Evolutionary conservation across 2,888 invertebrate species (phyloP).

Genomic region (Ormyrus pomaceus): DNA sequence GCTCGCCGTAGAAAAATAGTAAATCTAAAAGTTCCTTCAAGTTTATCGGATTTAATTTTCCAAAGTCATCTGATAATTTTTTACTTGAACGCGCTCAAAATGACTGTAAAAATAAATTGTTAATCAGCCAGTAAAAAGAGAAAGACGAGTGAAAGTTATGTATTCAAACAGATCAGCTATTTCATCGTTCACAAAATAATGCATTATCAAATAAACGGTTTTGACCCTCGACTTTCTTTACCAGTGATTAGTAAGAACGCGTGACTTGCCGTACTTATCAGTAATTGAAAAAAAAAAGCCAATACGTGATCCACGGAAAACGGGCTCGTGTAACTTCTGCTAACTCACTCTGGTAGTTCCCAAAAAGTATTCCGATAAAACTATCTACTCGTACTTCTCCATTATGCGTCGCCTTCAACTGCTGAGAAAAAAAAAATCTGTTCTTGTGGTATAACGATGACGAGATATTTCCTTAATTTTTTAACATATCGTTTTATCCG

Average conservation of each 20-base stretch:
- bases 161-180: not conserved
- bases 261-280: constrained; percentile 23
- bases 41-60: too few relatives aligned
- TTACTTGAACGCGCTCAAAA: too few relatives aligned
- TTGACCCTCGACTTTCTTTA: constrained; percentile 22
- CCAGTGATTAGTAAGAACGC: constrained; percentile 27
- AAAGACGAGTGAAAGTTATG: constrained; percentile 25
- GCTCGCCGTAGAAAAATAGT: not conserved
- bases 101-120: too few relatives aligned
- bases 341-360: not conserved
- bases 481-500: too few relatives aligned
- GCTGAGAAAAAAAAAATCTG: not conserved
- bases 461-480: too few relatives aligned
- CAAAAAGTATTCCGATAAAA: constrained; percentile 8
- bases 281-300: constrained; percentile 12
- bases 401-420: not conserved
- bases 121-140: not conserved
- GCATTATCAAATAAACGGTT: constrained; percentile 12
- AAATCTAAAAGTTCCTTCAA: too few relatives aligned
- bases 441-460: too few relatives aligned
- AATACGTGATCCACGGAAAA: not conserved
- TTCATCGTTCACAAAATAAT: constrained; percentile 26
- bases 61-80: too few relatives aligned
- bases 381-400: not conserved
- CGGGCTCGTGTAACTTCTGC: not conserved